Evolutionary conservation across 2,888 invertebrate genomes (phyloP).

Genomic region (Zootermopsis nevadensis): DNA sequence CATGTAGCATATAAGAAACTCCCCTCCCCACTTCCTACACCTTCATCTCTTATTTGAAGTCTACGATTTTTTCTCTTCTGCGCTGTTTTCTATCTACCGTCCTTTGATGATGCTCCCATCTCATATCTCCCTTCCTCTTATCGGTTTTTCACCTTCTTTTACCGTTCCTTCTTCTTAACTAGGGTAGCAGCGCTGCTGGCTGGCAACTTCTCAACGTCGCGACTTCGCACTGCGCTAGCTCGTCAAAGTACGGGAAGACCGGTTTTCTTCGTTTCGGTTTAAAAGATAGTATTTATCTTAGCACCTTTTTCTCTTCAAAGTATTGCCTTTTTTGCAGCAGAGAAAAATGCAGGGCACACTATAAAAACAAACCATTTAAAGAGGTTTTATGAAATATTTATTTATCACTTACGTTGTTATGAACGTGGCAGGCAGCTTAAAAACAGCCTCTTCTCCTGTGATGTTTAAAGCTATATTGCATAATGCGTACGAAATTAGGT

Average conservation of each 20-base stretch:
- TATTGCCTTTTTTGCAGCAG: not conserved
- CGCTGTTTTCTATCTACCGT: conserved; percentile 18
- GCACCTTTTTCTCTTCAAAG: not conserved
- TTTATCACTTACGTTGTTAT: too few relatives aligned
- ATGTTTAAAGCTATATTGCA: too few relatives aligned
- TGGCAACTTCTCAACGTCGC: conserved; percentile 5
- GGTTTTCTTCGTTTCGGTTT: not conserved
- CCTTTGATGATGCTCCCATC: conserved; percentile 24
- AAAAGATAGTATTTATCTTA: not conserved
- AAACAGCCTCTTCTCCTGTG: too few relatives aligned
- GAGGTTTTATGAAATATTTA: too few relatives aligned
- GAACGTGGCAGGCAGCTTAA: too few relatives aligned
- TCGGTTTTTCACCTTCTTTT: not conserved
- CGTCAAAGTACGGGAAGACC: not conserved
- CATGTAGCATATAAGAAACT: conserved; percentile 36
- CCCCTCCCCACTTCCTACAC: conserved; percentile 7
- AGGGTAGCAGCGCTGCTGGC: not conserved
- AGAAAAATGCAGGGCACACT: too few relatives aligned
- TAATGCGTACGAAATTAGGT: too few relatives aligned
- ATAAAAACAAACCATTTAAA: too few relatives aligned
- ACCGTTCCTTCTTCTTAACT: not conserved
- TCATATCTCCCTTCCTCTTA: conserved; percentile 16
- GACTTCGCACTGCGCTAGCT: not conserved
- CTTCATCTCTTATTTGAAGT: conserved; percentile 24
- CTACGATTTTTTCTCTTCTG: not conserved